phyloP scores from a whole-genome alignment of 2,888 invertebrate genomes.

The Spialia ferax region DNA sequence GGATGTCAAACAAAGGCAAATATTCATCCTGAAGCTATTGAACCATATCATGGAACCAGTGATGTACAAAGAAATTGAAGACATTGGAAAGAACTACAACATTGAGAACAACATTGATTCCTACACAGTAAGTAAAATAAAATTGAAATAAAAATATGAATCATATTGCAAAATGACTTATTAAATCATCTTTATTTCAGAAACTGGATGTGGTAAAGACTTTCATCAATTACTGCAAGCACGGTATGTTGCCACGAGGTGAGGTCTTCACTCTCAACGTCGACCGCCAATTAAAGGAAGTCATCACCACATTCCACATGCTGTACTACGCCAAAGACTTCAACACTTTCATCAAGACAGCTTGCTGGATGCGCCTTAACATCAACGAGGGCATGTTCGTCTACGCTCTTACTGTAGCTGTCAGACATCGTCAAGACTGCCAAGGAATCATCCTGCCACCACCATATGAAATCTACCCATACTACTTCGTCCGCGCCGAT shows the following conservation, averaged over 20 bases:
- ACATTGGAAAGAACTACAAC: conserved; percentile 72
- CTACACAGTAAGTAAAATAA: conserved; percentile 61
- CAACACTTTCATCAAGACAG: conserved; percentile 77
- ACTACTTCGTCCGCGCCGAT: conserved; percentile 89
- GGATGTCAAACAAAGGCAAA: conserved; percentile 75
- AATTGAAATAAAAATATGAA: neutral
- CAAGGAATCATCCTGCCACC: conserved; percentile 83
- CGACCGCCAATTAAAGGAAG: conserved; percentile 80
- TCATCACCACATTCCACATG: conserved; percentile 81
- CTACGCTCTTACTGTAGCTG: conserved; percentile 81
- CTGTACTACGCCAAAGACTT: conserved; percentile 84
- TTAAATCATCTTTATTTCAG: conserved; percentile 68
- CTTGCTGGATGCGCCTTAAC: conserved; percentile 81
- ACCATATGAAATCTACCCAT: conserved; percentile 88
- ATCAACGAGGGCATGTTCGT: conserved; percentile 86
- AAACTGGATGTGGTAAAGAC: conserved; percentile 86
- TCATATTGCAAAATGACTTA: neutral
- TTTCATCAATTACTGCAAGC: conserved; percentile 82
- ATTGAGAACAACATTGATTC: conserved; percentile 87
- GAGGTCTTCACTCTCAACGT: conserved; percentile 82
- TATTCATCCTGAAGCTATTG: conserved; percentile 78
- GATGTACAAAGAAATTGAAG: conserved; percentile 79
- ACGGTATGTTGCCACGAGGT: conserved; percentile 86
- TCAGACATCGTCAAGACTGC: conserved; percentile 81
- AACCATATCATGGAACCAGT: conserved; percentile 80